Evolutionary conservation across 2,113 vertebrate species (phyloP).

Genomic region (Pimephales promelas): DNA sequence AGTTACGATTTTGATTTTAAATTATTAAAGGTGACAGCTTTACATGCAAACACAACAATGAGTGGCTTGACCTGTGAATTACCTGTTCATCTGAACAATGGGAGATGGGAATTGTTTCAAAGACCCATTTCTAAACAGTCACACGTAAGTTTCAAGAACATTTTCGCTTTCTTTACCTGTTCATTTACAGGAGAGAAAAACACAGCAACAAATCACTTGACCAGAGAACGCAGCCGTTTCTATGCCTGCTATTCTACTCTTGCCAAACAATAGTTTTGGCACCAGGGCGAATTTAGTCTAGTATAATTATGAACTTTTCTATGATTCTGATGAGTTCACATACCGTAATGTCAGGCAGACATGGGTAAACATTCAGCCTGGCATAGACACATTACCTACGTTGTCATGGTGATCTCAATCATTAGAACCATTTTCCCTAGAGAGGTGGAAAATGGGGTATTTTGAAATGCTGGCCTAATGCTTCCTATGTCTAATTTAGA

Average conservation of each 20-base stretch:
- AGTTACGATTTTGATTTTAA: not conserved
- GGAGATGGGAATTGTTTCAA: not conserved
- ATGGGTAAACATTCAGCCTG: conserved; percentile 44
- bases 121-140: not conserved
- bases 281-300: not conserved
- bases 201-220: conserved; percentile 12
- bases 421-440: conserved; percentile 47
- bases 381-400: conserved; percentile 41
- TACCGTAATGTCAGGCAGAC: conserved; percentile 18
- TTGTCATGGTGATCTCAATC: conserved; percentile 32
- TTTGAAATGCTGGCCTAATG: conserved; percentile 46
- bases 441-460: conserved; percentile 41
- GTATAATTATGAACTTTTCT: not conserved
- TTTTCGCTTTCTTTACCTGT: not conserved
- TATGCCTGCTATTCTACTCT: not conserved
- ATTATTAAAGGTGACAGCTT: not conserved
- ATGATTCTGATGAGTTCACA: not conserved
- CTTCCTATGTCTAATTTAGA: conserved; percentile 43
- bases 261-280: not conserved
- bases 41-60: not conserved
- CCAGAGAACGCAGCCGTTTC: not conserved
- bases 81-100: not conserved
- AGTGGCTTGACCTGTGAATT: not conserved
- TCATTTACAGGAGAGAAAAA: not conserved
- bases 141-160: not conserved